phyloP scores from a whole-genome alignment of 2,113 vertebrate genomes.

The Aptenodytes forsteri region DNA sequence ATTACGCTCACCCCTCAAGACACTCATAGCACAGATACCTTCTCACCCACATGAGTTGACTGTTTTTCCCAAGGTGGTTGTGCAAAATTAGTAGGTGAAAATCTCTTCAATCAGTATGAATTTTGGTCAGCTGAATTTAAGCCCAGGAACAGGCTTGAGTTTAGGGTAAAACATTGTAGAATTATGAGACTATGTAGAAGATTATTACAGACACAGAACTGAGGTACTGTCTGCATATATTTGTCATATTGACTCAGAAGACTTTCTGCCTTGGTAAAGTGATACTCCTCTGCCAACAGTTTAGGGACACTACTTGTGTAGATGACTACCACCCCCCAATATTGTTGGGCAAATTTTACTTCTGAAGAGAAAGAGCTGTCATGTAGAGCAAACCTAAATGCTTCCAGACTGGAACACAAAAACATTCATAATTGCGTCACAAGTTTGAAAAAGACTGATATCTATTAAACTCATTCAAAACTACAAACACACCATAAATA shows the following conservation, averaged over 20 bases:
- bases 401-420: neutral
- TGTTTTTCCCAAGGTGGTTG: neutral
- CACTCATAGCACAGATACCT: neutral
- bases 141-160: neutral
- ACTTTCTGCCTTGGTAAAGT: neutral
- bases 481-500: neutral
- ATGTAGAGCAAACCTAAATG: neutral
- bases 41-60: fast-evolving
- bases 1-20: neutral
- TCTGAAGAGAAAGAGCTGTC: neutral
- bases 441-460: neutral
- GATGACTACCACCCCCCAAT: neutral
- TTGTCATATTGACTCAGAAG: neutral
- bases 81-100: neutral
- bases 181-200: neutral
- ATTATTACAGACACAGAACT: neutral
- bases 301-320: neutral
- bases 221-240: neutral
- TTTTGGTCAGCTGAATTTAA: neutral
- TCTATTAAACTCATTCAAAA: neutral
- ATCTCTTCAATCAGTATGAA: neutral
- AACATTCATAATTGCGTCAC: neutral
- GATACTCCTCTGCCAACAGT: neutral
- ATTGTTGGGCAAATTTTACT: neutral
- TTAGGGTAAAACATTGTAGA: neutral